A percentile compares a stretch with the other conserved stretches of the same genome.
Conservation (phyloP, 2,888 invertebrate genomes). For the Drosophila diplacantha region DNA sequence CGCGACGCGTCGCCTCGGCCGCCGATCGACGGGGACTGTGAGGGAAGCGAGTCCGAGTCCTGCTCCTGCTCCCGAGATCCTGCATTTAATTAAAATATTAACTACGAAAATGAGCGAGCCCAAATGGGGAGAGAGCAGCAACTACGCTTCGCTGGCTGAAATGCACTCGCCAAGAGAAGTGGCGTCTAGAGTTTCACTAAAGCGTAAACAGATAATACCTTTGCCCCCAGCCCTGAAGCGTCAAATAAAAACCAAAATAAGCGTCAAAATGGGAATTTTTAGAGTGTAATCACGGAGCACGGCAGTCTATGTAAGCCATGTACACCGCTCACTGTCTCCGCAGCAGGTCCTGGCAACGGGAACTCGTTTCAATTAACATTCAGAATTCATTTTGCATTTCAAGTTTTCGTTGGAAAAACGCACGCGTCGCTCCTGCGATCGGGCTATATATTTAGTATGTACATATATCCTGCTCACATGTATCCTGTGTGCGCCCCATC, state of each 20-base stretch:
- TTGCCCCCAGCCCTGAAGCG: too few relatives aligned
- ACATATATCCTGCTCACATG: constrained; percentile 4
- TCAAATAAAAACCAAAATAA: too few relatives aligned
- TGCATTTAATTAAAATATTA: constrained; percentile 76
- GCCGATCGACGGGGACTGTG: constrained; percentile 22
- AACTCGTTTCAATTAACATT: constrained; percentile 70
- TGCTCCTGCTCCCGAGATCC: constrained; percentile 61
- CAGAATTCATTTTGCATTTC: constrained; percentile 64
- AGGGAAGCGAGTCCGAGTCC: constrained; percentile 10
- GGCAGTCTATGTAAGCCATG: neutral
- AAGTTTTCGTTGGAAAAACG: constrained; percentile 64
- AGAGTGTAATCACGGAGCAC: constrained; percentile 22
- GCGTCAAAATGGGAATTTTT: neutral
- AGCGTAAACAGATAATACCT: neutral
- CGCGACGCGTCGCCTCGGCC: constrained; percentile 74
- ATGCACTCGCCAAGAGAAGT: neutral
- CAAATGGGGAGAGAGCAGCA: constrained; percentile 25
- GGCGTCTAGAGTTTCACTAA: neutral
- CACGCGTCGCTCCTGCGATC: constrained; percentile 23
- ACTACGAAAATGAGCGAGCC: constrained; percentile 61
- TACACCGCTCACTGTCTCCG: neutral
- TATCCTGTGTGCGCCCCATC: constrained; percentile 18
- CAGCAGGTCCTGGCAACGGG: constrained; percentile 44
- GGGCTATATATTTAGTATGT: neutral
- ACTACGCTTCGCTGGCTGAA: constrained; percentile 37